These are phyloP conservation scores for Hesperophylax magnus DNA, from an alignment of 1,140 invertebrate species.

Conservation along the genomic window DNA sequence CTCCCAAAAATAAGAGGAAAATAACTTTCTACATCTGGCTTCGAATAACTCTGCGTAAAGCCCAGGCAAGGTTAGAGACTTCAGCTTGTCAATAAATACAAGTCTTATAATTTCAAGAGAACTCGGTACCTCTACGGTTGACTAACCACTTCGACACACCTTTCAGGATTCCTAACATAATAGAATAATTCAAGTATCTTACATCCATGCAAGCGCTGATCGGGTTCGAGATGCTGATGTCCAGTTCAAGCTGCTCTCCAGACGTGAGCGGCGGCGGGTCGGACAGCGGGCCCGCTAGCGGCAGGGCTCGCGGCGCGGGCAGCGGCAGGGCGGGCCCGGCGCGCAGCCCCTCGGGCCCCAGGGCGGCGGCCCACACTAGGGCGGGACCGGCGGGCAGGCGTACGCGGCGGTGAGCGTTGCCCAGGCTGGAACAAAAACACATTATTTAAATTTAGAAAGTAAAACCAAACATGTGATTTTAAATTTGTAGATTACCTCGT, in stretches of 20 bases:
- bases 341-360: conserved; percentile 44
- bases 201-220: conserved; percentile 78
- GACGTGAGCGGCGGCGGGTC: conserved; percentile 72
- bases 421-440: conserved; percentile 31
- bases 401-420: conserved; percentile 34
- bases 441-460: no score
- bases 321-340: conserved; percentile 38
- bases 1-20: no score
- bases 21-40: no score
- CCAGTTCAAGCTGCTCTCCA: conserved; percentile 75
- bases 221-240: conserved; percentile 77
- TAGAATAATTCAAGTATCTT: conserved; percentile 59
- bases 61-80: no score
- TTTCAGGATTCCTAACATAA: no score
- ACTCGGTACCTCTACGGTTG: no score
- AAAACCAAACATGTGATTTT: no score
- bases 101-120: no score
- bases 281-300: conserved; percentile 73
- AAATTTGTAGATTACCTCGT: no score
- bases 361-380: conserved; percentile 46
- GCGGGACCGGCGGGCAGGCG: conserved; percentile 23
- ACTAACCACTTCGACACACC: no score
- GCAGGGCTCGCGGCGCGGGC: not conserved
- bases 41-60: no score
- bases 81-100: no score